These are phyloP conservation scores for Ailurus styani DNA, from an alignment of 2,113 vertebrate species.

Conservation along the genomic window DNA sequence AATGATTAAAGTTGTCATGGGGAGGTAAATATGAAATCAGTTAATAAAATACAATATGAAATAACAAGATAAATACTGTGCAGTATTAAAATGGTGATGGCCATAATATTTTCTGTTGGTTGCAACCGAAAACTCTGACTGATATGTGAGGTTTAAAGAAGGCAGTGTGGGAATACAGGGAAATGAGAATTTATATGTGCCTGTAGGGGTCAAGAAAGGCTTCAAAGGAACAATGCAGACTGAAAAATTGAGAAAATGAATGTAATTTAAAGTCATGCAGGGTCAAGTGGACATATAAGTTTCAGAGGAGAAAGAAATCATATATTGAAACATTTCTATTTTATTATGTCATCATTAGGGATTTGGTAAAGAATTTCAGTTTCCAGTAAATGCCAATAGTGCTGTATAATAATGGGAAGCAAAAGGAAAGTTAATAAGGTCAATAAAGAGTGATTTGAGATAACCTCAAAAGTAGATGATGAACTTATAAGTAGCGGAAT, in stretches of 20 bases:
- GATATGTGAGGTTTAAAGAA: neutral
- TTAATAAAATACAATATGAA: neutral
- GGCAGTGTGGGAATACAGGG: neutral
- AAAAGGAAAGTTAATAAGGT: neutral
- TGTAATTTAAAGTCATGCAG: neutral
- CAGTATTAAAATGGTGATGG: neutral
- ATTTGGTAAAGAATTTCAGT: neutral
- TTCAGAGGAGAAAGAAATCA: neutral
- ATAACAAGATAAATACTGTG: neutral
- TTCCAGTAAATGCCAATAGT: neutral
- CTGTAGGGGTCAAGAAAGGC: neutral
- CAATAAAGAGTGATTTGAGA: neutral
- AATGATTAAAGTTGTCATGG: neutral
- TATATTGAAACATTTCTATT: neutral
- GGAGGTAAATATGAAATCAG: neutral
- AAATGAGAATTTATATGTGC: neutral
- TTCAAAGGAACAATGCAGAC: neutral
- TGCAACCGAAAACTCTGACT: neutral
- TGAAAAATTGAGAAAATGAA: neutral
- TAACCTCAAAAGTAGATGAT: neutral
- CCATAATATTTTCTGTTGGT: neutral
- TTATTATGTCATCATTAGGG: neutral
- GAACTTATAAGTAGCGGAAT: neutral
- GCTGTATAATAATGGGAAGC: neutral
- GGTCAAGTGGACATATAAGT: neutral